Conservation (phyloP, 2,797 vertebrate species). For the Anguilla pacifica region DNA sequence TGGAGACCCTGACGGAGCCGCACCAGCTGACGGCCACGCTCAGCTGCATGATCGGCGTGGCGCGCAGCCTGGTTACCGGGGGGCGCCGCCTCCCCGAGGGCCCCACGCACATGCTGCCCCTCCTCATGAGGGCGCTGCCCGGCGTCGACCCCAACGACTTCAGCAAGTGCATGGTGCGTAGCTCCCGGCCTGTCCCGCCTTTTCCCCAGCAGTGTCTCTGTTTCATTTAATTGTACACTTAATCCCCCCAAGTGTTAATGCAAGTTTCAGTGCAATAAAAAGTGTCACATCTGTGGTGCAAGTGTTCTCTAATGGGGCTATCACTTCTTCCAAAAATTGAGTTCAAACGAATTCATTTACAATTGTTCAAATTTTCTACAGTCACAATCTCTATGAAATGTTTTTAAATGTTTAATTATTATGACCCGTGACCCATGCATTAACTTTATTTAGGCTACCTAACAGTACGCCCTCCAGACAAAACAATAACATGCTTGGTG, state of each 20-base stretch:
- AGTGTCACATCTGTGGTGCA: too few species aligned
- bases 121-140: slow-evolving; percentile 94
- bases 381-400: too few species aligned
- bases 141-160: slow-evolving; percentile 98
- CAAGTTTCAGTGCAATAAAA: too few species aligned
- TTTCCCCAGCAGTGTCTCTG: background rate
- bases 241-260: background rate
- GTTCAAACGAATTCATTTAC: too few species aligned
- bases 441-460: too few species aligned
- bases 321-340: background rate
- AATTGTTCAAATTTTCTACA: too few species aligned
- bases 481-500: too few species aligned
- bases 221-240: slow-evolving; percentile 22
- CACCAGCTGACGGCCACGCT: slow-evolving; percentile 96
- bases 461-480: too few species aligned
- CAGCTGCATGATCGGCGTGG: slow-evolving; percentile 95
- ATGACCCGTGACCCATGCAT: too few species aligned
- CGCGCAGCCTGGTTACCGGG: slow-evolving; percentile 90
- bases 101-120: slow-evolving; percentile 94
- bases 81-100: slow-evolving; percentile 90
- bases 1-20: slow-evolving; percentile 95
- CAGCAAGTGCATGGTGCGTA: slow-evolving; percentile 96
- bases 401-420: too few species aligned
- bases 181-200: background rate
- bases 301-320: too few species aligned